Conservation (phyloP, 2,888 invertebrate genomes). For the Coremacera marginata region DNA sequence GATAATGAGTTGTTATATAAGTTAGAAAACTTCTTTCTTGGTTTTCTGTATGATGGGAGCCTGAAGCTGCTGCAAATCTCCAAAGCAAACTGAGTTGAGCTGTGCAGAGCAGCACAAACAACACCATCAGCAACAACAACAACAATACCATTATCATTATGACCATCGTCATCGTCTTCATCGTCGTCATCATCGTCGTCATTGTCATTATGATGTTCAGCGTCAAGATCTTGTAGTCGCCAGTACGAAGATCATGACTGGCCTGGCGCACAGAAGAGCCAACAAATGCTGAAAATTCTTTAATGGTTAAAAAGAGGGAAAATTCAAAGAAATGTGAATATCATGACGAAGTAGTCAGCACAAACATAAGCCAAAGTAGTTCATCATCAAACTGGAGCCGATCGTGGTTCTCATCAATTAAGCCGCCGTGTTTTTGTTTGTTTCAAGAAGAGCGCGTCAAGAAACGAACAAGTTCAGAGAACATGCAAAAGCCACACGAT, state of each 20-base stretch:
- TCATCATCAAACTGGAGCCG: constrained; percentile 31
- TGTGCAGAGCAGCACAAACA: not conserved
- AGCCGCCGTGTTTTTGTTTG: not conserved
- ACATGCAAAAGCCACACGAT: not conserved
- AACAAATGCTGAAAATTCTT: not conserved
- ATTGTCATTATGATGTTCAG: not conserved
- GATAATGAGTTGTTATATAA: constrained; percentile 70
- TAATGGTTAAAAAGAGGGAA: not conserved
- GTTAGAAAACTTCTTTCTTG: constrained; percentile 66
- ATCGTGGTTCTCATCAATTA: constrained; percentile 2
- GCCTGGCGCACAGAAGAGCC: not conserved
- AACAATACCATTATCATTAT: constrained; percentile 43
- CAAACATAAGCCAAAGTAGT: constrained; percentile 41
- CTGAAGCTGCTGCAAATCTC: constrained; percentile 29
- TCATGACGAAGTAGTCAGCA: constrained; percentile 23
- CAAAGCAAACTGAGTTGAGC: constrained; percentile 27
- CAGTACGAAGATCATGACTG: constrained; percentile 2
- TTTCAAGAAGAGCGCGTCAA: not conserved
- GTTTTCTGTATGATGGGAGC: constrained; percentile 4
- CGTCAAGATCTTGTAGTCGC: not conserved
- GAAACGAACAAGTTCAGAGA: constrained; percentile 24
- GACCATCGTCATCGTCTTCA: constrained; percentile 24
- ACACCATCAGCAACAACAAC: constrained; percentile 6
- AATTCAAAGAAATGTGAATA: constrained; percentile 9
- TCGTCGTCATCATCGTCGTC: not conserved